A percentile compares a stretch with the other conserved stretches of the same genome.
Conservation (phyloP, 2,797 vertebrate species). For the Xiphophorus birchmanni region DNA sequence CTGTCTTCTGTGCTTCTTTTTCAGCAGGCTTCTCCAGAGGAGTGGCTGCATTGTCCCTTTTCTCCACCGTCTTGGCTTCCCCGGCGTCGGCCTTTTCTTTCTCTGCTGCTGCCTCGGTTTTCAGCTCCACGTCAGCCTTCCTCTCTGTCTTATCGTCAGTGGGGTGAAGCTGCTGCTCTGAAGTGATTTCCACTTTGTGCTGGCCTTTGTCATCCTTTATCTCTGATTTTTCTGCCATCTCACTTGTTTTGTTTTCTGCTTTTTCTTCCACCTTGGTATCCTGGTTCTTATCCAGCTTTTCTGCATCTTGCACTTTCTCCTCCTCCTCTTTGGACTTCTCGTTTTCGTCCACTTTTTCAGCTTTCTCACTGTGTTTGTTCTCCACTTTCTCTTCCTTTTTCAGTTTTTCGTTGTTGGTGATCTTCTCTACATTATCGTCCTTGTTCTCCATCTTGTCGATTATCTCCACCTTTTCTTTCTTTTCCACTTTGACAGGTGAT, state of each 20-base stretch:
- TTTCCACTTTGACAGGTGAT: slow-evolving; percentile 34
- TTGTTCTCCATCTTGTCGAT: slow-evolving; percentile 1
- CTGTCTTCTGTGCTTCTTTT: neutral
- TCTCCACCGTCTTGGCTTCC: slow-evolving; percentile 24
- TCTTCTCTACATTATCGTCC: slow-evolving; percentile 24
- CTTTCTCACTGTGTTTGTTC: neutral
- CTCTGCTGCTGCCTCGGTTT: slow-evolving; percentile 26
- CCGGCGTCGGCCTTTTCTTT: slow-evolving; percentile 32
- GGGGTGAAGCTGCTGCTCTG: slow-evolving; percentile 47
- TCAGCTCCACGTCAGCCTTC: slow-evolving; percentile 25
- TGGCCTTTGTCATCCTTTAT: slow-evolving; percentile 48
- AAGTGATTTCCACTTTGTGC: slow-evolving; percentile 45
- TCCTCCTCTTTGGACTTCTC: slow-evolving; percentile 35
- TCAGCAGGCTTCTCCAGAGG: slow-evolving; percentile 12
- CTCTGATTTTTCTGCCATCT: slow-evolving; percentile 50
- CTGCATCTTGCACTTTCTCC: neutral
- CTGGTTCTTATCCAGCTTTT: neutral
- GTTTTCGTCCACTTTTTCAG: slow-evolving; percentile 21
- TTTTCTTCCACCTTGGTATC: slow-evolving; percentile 5
- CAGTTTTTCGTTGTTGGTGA: slow-evolving; percentile 21
- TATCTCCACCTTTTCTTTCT: slow-evolving; percentile 21
- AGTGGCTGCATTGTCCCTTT: slow-evolving; percentile 29
- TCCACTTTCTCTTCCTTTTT: slow-evolving; percentile 13
- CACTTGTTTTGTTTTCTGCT: slow-evolving; percentile 22
- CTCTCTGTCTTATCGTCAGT: slow-evolving; percentile 43